phyloP scores from a whole-genome alignment of 1,140 invertebrate species.

The Dryas iulia region DNA sequence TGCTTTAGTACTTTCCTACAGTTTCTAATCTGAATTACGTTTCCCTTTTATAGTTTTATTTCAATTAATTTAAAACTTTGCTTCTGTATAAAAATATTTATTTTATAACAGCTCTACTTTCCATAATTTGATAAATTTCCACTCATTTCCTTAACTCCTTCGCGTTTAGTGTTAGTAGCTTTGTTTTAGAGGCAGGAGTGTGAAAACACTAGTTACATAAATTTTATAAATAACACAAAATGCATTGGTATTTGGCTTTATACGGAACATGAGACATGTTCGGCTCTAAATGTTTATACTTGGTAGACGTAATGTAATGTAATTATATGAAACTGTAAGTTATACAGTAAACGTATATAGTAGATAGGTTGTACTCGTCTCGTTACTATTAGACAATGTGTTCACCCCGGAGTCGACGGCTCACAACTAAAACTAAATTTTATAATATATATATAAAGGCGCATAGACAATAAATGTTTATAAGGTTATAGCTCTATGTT shows the following conservation, averaged over 20 bases:
- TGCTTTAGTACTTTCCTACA: not conserved
- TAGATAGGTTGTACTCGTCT: constrained; percentile 53
- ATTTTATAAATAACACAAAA: constrained; percentile 73
- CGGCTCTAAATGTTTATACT: constrained; percentile 71
- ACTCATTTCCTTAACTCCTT: not conserved
- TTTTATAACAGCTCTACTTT: not conserved
- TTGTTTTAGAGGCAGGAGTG: constrained; percentile 43
- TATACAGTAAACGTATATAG: constrained; percentile 45
- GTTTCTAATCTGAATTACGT: not conserved
- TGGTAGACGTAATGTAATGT: constrained; percentile 45
- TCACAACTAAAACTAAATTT: constrained; percentile 40
- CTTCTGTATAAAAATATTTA: not conserved
- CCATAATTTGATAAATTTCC: too few species aligned
- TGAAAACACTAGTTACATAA: constrained; percentile 47
- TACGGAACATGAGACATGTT: constrained; percentile 71
- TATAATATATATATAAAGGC: constrained; percentile 26
- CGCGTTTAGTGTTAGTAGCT: constrained; percentile 30
- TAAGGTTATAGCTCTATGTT: constrained; percentile 29
- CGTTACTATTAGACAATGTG: constrained; percentile 58
- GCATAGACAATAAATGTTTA: constrained; percentile 62
- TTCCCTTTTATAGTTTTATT: not conserved
- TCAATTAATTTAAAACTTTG: not conserved
- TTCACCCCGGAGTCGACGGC: constrained; percentile 59
- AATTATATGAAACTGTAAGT: constrained; percentile 9
- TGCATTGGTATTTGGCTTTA: constrained; percentile 80